Conservation (phyloP, 2,113 vertebrate genomes). For the Origma solitaria region DNA sequence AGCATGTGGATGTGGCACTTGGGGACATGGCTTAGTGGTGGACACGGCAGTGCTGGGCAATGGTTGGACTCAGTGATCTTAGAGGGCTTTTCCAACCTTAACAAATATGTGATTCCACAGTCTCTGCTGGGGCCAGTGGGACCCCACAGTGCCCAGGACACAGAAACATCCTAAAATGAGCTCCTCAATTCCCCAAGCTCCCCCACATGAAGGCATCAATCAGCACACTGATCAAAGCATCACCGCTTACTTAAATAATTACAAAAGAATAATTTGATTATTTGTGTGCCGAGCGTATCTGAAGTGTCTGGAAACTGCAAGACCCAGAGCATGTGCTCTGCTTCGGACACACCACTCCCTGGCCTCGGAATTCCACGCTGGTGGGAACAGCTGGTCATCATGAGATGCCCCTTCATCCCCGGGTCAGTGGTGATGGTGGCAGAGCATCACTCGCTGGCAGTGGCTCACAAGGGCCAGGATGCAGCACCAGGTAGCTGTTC, state of each 20-base stretch:
- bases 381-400: background rate
- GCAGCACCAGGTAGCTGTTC: background rate
- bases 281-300: background rate
- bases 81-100: background rate
- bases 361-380: accelerated
- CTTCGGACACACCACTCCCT: background rate
- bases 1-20: background rate
- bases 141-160: background rate
- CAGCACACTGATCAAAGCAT: accelerated
- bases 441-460: background rate
- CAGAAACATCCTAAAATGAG: background rate
- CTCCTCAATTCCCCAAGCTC: accelerated
- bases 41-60: background rate
- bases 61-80: background rate
- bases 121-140: background rate
- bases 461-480: background rate
- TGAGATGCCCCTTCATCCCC: accelerated
- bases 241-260: background rate
- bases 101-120: background rate
- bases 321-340: accelerated
- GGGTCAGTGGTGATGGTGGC: background rate
- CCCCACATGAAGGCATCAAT: background rate
- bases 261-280: background rate
- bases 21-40: background rate
- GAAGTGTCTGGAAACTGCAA: background rate